These are phyloP conservation scores for Goniozus legneri DNA, from an alignment of 1,140 invertebrate species.

Conservation along the genomic window DNA sequence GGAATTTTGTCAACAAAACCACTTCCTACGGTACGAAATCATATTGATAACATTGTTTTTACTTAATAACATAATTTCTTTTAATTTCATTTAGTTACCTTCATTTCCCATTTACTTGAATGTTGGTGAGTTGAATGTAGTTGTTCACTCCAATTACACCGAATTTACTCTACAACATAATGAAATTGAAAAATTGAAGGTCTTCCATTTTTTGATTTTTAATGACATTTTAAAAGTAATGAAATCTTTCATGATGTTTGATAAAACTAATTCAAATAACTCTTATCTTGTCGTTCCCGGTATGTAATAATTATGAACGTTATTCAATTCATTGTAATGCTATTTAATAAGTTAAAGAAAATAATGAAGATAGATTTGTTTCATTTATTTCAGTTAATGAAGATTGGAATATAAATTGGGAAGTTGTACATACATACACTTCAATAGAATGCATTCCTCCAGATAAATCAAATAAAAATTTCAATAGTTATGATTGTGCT, in stretches of 20 bases:
- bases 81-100: slow-evolving; percentile 57
- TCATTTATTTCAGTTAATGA: slow-evolving; percentile 26
- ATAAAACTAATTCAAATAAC: slow-evolving; percentile 62
- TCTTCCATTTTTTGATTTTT: slow-evolving; percentile 62
- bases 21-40: slow-evolving; percentile 51
- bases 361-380: slow-evolving; percentile 1
- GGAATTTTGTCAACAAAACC: slow-evolving; percentile 60
- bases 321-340: slow-evolving; percentile 3
- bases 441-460: slow-evolving; percentile 35
- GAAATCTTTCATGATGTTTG: slow-evolving; percentile 75
- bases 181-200: slow-evolving; percentile 59
- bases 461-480: slow-evolving; percentile 16
- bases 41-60: no score
- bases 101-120: slow-evolving; percentile 84
- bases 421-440: slow-evolving; percentile 50
- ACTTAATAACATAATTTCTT: slow-evolving; percentile 6
- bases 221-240: slow-evolving; percentile 71
- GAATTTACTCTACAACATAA: slow-evolving; percentile 53
- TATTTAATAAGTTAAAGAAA: slow-evolving; percentile 1
- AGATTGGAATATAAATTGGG: slow-evolving; percentile 63
- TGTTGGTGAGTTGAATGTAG: slow-evolving; percentile 73
- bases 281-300: slow-evolving; percentile 75
- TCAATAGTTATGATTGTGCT: slow-evolving; percentile 34
- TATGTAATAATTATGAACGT: slow-evolving; percentile 23
- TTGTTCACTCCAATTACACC: slow-evolving; percentile 55